These are phyloP conservation scores for Xerus inauris DNA, from an alignment of 2,113 vertebrate genomes.

Conservation along the genomic window DNA sequence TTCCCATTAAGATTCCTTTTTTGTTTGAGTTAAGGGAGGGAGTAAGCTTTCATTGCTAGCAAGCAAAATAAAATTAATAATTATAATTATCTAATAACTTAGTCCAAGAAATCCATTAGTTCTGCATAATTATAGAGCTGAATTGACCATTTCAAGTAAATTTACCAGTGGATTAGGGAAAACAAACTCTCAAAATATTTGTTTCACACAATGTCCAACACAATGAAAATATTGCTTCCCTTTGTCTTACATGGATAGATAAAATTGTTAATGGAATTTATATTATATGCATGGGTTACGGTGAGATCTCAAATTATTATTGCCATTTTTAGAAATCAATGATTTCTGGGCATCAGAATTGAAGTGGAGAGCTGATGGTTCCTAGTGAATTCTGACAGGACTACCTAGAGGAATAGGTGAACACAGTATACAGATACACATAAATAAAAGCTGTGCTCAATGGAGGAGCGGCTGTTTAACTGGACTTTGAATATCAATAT, in stretches of 20 bases:
- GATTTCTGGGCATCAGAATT: background rate
- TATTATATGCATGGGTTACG: background rate
- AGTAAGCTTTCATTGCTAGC: background rate
- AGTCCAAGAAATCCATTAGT: conserved; percentile 70
- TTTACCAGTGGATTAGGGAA: conserved; percentile 59
- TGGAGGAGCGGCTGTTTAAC: background rate
- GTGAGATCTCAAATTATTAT: background rate
- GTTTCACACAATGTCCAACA: conserved; percentile 18
- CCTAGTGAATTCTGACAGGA: background rate
- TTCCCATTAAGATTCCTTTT: background rate
- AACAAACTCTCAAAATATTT: conserved; percentile 50
- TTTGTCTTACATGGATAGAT: conserved; percentile 21
- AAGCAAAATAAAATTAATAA: conserved; percentile 44
- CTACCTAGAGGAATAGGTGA: fast-evolving
- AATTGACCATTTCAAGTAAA: conserved; percentile 57
- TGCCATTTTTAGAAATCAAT: background rate
- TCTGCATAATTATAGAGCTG: conserved; percentile 62
- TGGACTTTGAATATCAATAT: background rate
- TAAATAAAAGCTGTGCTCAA: no score
- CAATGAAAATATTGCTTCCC: background rate
- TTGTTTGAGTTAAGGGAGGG: background rate
- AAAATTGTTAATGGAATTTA: conserved; percentile 30
- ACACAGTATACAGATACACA: background rate
- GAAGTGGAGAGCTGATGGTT: background rate
- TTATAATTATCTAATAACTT: conserved; percentile 61